These are phyloP conservation scores for Crioceris asparagi DNA, from an alignment of 2,888 invertebrate genomes.

Conservation along the genomic window DNA sequence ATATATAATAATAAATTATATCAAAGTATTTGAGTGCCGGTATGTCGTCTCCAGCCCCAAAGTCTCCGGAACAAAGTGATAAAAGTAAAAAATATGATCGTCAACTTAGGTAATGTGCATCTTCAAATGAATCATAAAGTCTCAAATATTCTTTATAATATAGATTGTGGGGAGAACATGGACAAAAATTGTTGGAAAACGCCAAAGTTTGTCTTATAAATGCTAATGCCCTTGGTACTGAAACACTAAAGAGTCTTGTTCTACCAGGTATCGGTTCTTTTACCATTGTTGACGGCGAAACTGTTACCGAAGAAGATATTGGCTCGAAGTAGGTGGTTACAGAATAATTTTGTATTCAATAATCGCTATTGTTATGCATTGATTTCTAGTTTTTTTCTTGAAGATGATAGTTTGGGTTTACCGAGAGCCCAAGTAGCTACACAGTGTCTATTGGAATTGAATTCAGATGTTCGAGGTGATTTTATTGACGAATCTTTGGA, in stretches of 20 bases:
- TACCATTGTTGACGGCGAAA: constrained; percentile 85
- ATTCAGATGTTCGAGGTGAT: constrained; percentile 87
- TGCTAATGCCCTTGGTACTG: constrained; percentile 87
- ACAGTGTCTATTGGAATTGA: constrained; percentile 75
- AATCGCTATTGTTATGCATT: background rate
- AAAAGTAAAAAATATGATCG: constrained; percentile 66
- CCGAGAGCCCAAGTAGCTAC: constrained; percentile 77
- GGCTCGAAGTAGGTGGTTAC: constrained; percentile 81
- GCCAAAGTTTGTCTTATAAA: constrained; percentile 90
- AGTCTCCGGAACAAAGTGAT: constrained; percentile 55
- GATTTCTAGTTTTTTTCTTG: constrained; percentile 73
- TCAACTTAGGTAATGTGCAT: constrained; percentile 44
- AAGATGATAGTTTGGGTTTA: constrained; percentile 67
- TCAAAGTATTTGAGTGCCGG: too few relatives aligned
- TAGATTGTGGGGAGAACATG: constrained; percentile 98
- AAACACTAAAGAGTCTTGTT: constrained; percentile 88
- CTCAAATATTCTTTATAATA: constrained; percentile 10
- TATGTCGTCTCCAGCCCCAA: constrained; percentile 55
- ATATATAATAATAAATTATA: too few relatives aligned
- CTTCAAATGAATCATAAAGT: background rate
- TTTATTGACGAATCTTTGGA: constrained; percentile 84
- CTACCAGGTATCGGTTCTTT: constrained; percentile 88
- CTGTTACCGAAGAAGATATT: constrained; percentile 81
- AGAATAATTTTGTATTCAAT: background rate
- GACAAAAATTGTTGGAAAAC: constrained; percentile 79